Base-by-base conservation (phyloP, 2,113 vertebrate species). In the Microtus oregoni region DNA sequence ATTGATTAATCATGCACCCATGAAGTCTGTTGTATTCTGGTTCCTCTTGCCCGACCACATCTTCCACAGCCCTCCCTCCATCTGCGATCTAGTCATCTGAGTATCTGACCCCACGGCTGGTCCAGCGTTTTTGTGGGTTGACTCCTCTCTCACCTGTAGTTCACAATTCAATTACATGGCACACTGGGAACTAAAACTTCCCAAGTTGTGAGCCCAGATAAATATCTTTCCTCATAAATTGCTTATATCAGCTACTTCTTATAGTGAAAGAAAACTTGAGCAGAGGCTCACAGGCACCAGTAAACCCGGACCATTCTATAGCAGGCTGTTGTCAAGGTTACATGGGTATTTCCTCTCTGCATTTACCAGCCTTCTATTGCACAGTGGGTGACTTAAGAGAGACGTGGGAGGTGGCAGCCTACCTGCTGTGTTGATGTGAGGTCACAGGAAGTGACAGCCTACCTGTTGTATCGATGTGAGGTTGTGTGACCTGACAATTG, bases 1-100 rank as follows among this genome's bases (percentile, higher is more conserved):
- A 55, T 3, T 28, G 44, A 26, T 4, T n/a, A 44, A 13, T 30
- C 30, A 38, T 26, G 22, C 0, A 0, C 8, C 20, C 12, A 2
- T n/a, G 58, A 67, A 32, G 32, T 67, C 38, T 73, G 35, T 24
- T 22, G 24, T 50, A 75, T 26, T 32, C 44, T 32, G 81, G 22
- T 7, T 41, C 32, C 9, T 83, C 47, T 35, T 7, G 12, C 44
- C 10, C 68, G 30, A 35, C 22, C 12, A 7, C 14, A 68, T 38
- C 5, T 55, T 78, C 17, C 47, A 19, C 12, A 22, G 8, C 15
- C 44, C 3, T 65, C 55, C 14, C 13, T 47, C 26, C 26, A 44
- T 67, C 8, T 41, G 47, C 6, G 28, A 5, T 85, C 38, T 30
- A 61, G n/a, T 35, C 12, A 30, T 77, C 72, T 78, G 38, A 78